These are phyloP conservation scores for Eupithecia dodoneata DNA, from an alignment of 2,888 invertebrate genomes.

Conservation along the genomic window DNA sequence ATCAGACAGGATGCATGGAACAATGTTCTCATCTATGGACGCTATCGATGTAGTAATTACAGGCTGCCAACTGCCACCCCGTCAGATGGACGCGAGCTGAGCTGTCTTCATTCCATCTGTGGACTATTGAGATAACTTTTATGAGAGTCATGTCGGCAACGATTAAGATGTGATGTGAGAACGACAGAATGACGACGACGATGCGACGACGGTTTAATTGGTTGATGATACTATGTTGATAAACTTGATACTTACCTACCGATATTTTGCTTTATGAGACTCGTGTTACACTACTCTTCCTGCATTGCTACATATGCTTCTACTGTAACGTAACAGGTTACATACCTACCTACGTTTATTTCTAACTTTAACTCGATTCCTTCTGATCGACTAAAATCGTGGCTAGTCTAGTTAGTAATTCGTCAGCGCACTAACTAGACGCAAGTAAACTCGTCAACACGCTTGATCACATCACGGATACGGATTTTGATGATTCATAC, in stretches of 20 bases:
- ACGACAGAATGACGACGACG: not conserved
- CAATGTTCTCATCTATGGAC: not conserved
- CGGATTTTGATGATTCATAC: too few species aligned
- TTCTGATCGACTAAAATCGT: too few species aligned
- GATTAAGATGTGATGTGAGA: not conserved
- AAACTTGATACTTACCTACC: not conserved
- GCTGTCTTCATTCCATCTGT: not conserved
- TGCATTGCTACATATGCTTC: not conserved
- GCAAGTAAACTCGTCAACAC: too few species aligned
- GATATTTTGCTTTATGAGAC: not conserved
- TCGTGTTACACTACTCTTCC: not conserved
- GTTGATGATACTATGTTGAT: not conserved
- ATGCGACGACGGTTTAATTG: not conserved
- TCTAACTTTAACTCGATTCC: too few species aligned
- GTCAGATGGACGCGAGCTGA: not conserved
- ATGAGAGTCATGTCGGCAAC: not conserved
- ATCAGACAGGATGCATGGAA: not conserved
- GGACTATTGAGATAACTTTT: conserved; percentile 14
- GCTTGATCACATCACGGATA: too few species aligned
- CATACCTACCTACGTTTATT: too few species aligned
- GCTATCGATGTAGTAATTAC: conserved; percentile 44
- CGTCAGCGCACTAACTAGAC: too few species aligned
- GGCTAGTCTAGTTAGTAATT: too few species aligned
- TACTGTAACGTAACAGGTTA: too few species aligned
- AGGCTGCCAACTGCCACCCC: conserved; percentile 26